Conservation (phyloP, 2,113 vertebrate species). For the Paramisgurnus dabryanus region DNA sequence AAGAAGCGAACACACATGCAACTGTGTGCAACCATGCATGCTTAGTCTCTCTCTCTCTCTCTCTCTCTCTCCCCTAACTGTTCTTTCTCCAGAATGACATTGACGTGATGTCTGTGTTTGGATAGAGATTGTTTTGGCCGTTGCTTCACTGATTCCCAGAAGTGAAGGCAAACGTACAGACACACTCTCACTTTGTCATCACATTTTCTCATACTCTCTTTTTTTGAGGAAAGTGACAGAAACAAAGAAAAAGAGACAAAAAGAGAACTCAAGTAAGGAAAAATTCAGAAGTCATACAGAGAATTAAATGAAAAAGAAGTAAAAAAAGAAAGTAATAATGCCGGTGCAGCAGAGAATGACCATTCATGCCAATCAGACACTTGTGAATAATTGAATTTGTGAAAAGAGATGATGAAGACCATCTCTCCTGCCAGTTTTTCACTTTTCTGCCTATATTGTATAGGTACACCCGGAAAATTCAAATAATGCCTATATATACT, state of each 20-base stretch:
- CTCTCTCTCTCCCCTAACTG: not conserved
- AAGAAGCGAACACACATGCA: not conserved
- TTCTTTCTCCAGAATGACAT: conserved; percentile 40
- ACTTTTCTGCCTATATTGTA: conserved; percentile 6
- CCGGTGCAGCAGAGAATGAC: not conserved
- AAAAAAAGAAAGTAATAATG: not conserved
- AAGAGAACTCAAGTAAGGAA: not conserved
- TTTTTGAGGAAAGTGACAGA: conserved; percentile 9
- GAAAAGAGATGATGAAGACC: conserved; percentile 20
- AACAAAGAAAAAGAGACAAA: not conserved
- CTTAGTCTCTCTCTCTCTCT: conserved; percentile 6
- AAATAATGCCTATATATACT: too few species aligned
- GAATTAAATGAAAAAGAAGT: conserved; percentile 10
- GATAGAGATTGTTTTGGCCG: conserved; percentile 48
- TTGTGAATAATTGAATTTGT: conserved; percentile 41
- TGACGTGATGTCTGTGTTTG: conserved; percentile 20
- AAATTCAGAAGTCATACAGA: not conserved
- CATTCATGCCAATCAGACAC: conserved; percentile 7
- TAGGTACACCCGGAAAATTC: too few species aligned
- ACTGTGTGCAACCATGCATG: conserved; percentile 11
- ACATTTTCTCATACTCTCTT: not conserved
- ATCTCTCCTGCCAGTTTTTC: conserved; percentile 22
- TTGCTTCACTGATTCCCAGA: conserved; percentile 33
- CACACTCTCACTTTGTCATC: not conserved
- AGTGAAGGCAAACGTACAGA: not conserved